Evolutionary conservation across 2,888 invertebrate genomes (phyloP).

Genomic region (Strigamia maritima): DNA sequence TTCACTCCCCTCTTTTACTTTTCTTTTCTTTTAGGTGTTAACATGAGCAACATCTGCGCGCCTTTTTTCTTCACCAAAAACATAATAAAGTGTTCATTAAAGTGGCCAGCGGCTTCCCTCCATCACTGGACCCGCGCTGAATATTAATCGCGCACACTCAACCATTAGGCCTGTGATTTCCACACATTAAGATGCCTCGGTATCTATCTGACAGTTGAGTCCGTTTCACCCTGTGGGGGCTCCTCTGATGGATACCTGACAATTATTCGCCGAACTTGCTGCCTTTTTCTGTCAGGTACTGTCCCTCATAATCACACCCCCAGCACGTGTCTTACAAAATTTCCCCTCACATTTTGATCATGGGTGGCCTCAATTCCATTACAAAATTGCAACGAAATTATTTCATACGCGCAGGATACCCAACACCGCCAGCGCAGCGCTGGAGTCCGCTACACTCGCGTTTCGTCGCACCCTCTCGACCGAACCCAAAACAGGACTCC

Average conservation of each 20-base stretch:
- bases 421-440: neutral
- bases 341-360: neutral
- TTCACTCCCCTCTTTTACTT: neutral
- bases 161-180: neutral
- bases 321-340: neutral
- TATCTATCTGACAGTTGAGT: neutral
- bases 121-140: neutral
- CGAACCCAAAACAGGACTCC: neutral
- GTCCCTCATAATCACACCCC: slow-evolving; percentile 15
- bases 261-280: neutral
- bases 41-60: neutral
- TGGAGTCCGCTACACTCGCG: neutral
- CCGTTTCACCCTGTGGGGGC: neutral
- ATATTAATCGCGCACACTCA: slow-evolving; percentile 1
- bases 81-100: slow-evolving; percentile 15
- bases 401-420: neutral
- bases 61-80: neutral
- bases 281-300: slow-evolving; percentile 9
- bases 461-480: slow-evolving; percentile 10
- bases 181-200: slow-evolving; percentile 10
- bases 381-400: neutral
- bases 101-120: slow-evolving; percentile 6
- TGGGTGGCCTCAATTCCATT: neutral
- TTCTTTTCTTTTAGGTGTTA: slow-evolving; percentile 5
- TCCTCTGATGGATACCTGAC: slow-evolving; percentile 10